These are phyloP conservation scores for Garrulus glandarius DNA, from an alignment of 2,797 vertebrate species.

Conservation along the genomic window DNA sequence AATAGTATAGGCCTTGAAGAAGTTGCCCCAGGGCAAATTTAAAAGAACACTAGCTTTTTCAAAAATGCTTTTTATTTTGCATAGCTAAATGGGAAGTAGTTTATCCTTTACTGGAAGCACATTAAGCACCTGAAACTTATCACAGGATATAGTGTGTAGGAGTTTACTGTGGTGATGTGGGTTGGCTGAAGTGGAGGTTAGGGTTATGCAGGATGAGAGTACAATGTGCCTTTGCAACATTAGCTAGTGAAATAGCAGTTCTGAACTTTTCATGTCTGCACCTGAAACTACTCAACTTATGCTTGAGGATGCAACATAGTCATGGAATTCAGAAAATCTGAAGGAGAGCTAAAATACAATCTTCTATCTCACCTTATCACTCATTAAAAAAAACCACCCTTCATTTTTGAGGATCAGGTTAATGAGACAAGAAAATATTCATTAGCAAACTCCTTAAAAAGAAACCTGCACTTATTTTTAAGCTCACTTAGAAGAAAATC, in stretches of 20 bases:
- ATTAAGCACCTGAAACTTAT: not conserved
- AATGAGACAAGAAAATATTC: not conserved
- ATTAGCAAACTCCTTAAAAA: not conserved
- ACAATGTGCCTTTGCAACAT: not conserved
- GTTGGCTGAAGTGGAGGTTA: not conserved
- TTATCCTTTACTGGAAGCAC: not conserved
- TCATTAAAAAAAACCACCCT: not conserved
- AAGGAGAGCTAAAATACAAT: not conserved
- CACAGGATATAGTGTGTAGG: accelerated
- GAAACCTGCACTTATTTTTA: not conserved
- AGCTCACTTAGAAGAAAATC: not conserved
- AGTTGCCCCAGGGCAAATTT: not conserved
- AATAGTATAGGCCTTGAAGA: not conserved
- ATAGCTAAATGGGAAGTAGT: not conserved
- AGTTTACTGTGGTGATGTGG: not conserved
- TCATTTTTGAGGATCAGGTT: not conserved
- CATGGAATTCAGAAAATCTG: not conserved
- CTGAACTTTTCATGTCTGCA: not conserved
- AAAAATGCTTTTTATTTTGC: not conserved
- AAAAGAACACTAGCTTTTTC: not conserved
- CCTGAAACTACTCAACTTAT: not conserved
- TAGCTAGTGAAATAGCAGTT: not conserved
- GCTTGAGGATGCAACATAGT: not conserved
- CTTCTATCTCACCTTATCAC: not conserved
- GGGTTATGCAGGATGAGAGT: not conserved